A percentile compares a stretch with the other conserved stretches of the same genome.
phyloP scores from a whole-genome alignment of 30 jellyfish, hydroid and myxozoan genomes.

The Hydra vulgaris region DNA sequence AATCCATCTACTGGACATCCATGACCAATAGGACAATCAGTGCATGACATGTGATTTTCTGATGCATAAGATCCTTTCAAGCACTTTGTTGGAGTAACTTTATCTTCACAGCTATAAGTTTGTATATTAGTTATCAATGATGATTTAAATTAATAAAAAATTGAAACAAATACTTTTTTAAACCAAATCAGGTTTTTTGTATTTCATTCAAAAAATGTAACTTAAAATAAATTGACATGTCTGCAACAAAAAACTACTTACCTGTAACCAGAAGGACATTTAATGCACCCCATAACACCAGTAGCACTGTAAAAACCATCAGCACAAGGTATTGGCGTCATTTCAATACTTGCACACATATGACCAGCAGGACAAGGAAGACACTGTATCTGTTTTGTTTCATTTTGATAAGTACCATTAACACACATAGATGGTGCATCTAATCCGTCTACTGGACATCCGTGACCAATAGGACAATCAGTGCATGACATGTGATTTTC shows the following conservation, averaged over 20 bases:
- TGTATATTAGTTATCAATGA: not conserved
- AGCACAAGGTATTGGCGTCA: slow-evolving; percentile 39
- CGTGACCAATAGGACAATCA: slow-evolving; percentile 56
- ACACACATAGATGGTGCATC: slow-evolving; percentile 45
- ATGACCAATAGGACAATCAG: slow-evolving; percentile 56
- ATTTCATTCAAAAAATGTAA: no score
- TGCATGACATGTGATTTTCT: slow-evolving; percentile 41
- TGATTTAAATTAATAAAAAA: not conserved
- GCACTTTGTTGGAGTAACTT: slow-evolving; percentile 35
- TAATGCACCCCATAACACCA: slow-evolving; percentile 55
- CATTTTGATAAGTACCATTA: slow-evolving; percentile 78
- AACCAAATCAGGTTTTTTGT: no score
- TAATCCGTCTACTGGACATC: slow-evolving; percentile 51
- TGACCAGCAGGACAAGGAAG: slow-evolving; percentile 80
- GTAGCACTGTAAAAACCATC: slow-evolving; percentile 75
- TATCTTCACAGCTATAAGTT: slow-evolving; percentile 53
- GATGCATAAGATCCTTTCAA: slow-evolving; percentile 36
- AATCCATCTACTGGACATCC: slow-evolving; percentile 47
- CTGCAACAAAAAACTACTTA: no score
- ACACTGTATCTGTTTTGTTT: slow-evolving; percentile 46
- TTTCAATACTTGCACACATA: slow-evolving; percentile 46
- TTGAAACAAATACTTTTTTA: no score
- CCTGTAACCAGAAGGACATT: slow-evolving; percentile 83
- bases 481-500: slow-evolving; percentile 41
- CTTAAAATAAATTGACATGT: no score